Evolutionary conservation across 2,888 invertebrate species (phyloP).

Genomic region (Ametastegia equiseti): DNA sequence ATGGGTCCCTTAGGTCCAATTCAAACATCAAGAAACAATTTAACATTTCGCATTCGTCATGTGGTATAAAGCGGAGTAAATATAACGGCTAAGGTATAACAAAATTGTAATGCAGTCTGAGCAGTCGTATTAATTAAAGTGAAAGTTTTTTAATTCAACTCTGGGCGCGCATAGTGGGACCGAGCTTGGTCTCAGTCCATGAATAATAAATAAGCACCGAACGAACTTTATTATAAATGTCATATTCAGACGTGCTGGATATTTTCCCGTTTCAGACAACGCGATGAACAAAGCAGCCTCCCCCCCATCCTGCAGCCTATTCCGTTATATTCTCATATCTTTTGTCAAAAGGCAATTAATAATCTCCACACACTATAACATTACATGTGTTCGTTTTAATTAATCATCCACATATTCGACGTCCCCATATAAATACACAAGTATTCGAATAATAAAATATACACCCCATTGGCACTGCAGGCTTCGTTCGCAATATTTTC

Average conservation of each 20-base stretch:
- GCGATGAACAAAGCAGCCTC: slow-evolving; percentile 53
- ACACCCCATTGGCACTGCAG: too few species aligned
- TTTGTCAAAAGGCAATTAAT: slow-evolving; percentile 27
- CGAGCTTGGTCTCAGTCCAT: slow-evolving; percentile 54
- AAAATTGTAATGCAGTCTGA: slow-evolving; percentile 50
- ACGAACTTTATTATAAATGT: slow-evolving; percentile 65
- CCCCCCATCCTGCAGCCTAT: slow-evolving; percentile 50
- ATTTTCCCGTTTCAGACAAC: slow-evolving; percentile 58
- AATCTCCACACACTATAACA: neutral
- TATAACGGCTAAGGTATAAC: neutral
- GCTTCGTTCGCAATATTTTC: too few species aligned
- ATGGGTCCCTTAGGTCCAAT: slow-evolving; percentile 9
- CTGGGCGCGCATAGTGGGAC: slow-evolving; percentile 52
- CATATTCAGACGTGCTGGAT: slow-evolving; percentile 62
- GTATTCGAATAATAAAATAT: too few species aligned
- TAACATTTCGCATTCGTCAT: neutral
- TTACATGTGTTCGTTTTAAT: neutral
- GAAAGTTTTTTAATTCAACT: slow-evolving; percentile 65
- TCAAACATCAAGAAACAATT: slow-evolving; percentile 10
- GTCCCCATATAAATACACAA: too few species aligned
- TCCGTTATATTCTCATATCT: neutral
- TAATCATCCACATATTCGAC: neutral
- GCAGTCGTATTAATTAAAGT: slow-evolving; percentile 63
- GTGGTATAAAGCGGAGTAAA: neutral
- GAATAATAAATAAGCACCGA: slow-evolving; percentile 63